phyloP scores from a whole-genome alignment of 2,888 invertebrate genomes.

The Amphimallon solstitiale region DNA sequence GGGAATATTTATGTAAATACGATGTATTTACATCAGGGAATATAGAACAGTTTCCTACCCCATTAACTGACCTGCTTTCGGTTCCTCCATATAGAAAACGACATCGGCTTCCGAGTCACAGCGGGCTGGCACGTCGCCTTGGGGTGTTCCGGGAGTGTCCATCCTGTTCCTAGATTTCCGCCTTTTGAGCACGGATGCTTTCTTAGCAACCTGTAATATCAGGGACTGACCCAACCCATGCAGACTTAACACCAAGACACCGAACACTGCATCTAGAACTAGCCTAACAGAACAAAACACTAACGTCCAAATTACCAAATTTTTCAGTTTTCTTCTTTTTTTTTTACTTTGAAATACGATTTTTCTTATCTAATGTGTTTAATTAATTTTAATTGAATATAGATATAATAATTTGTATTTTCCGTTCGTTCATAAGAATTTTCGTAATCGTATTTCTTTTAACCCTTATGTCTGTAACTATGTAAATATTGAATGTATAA shows the following conservation, averaged over 20 bases:
- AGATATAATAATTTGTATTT: neutral
- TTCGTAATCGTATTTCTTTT: slow-evolving; percentile 14
- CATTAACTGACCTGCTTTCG: slow-evolving; percentile 66
- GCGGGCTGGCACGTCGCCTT: slow-evolving; percentile 56
- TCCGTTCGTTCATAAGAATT: neutral
- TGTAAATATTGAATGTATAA: neutral
- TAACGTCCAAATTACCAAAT: slow-evolving; percentile 34
- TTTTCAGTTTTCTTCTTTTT: neutral
- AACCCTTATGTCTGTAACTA: slow-evolving; percentile 4
- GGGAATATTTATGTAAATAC: neutral
- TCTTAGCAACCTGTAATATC: slow-evolving; percentile 78
- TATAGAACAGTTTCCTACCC: neutral
- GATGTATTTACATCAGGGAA: neutral
- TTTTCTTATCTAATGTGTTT: no score
- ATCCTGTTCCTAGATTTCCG: slow-evolving; percentile 75
- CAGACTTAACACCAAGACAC: slow-evolving; percentile 63
- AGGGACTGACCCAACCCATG: slow-evolving; percentile 71
- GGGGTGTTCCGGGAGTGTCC: slow-evolving; percentile 63
- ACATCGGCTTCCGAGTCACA: slow-evolving; percentile 72
- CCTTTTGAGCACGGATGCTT: slow-evolving; percentile 77
- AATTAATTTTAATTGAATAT: neutral
- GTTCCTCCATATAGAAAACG: slow-evolving; percentile 74
- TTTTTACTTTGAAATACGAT: slow-evolving; percentile 5
- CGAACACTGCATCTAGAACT: slow-evolving; percentile 62
- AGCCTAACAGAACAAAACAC: slow-evolving; percentile 49